Percentiles rank a stretch among this genome's conserved stretches.
phyloP scores from a whole-genome alignment of 2,113 vertebrate genomes.

The Myrmecophaga tridactyla region DNA sequence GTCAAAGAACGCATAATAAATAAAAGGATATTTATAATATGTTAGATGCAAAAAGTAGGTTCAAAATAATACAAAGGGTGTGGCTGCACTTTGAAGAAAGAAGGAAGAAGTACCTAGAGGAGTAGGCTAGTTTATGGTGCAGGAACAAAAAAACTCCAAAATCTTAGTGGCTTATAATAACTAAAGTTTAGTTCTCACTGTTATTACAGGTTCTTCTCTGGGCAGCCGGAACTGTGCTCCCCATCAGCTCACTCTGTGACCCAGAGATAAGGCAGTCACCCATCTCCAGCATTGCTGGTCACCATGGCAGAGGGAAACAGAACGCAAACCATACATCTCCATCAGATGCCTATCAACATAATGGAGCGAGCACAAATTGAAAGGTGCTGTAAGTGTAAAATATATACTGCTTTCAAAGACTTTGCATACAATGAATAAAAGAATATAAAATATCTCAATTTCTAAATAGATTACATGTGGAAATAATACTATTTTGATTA shows the following conservation, averaged over 20 bases:
- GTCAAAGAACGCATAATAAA: neutral
- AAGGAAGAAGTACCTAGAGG: neutral
- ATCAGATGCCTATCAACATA: rapidly evolving
- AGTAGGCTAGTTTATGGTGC: too few relatives aligned
- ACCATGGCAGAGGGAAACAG: neutral
- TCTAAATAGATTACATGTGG: neutral
- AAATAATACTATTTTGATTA: neutral
- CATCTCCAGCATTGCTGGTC: neutral
- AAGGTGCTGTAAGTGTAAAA: neutral
- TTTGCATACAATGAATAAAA: neutral
- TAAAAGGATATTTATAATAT: neutral
- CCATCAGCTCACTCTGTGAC: neutral
- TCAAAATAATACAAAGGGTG: neutral
- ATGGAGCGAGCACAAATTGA: neutral
- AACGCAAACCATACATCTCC: rapidly evolving
- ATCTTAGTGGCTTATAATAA: neutral
- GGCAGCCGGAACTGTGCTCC: too few relatives aligned
- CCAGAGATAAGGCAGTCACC: too few relatives aligned
- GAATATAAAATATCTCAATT: neutral
- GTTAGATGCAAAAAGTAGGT: neutral
- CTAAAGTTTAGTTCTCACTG: neutral
- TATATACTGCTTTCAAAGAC: neutral
- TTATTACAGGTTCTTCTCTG: neutral
- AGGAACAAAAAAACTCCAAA: neutral
- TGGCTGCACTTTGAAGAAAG: neutral